These are phyloP conservation scores for Ctenomys sociabilis DNA, from an alignment of 2,113 vertebrate genomes.

Conservation along the genomic window DNA sequence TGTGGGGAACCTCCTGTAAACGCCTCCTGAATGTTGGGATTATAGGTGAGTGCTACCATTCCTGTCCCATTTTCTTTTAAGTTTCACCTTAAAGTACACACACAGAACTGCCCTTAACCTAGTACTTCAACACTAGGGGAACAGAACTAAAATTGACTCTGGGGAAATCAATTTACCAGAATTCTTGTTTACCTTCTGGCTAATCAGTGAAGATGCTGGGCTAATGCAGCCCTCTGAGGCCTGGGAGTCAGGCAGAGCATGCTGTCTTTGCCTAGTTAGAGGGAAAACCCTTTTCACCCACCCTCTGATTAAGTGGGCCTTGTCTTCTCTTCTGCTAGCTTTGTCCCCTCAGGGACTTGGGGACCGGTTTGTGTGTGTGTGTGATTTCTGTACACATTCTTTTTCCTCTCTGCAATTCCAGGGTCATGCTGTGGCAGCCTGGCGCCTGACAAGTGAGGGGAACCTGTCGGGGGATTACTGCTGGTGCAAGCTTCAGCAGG, in stretches of 20 bases:
- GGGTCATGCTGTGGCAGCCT: constrained; percentile 46
- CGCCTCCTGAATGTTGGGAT: background rate
- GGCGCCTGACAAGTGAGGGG: constrained; percentile 18
- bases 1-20: background rate
- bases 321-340: background rate
- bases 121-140: background rate
- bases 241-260: background rate
- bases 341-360: background rate
- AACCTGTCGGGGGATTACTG: constrained; percentile 65
- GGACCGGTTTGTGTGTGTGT: background rate
- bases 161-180: constrained; percentile 6
- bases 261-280: background rate
- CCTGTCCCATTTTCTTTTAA: background rate
- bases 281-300: background rate
- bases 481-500: constrained; percentile 1
- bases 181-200: constrained; percentile 59
- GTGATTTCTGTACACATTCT: constrained; percentile 43
- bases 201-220: background rate
- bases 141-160: background rate
- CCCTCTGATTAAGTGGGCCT: background rate
- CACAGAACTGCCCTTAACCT: background rate
- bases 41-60: background rate
- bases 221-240: background rate
- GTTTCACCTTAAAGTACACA: constrained; percentile 36
- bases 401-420: constrained; percentile 73